These are phyloP conservation scores for Triplophysa dalaica DNA, from an alignment of 2,113 vertebrate species.

Conservation along the genomic window DNA sequence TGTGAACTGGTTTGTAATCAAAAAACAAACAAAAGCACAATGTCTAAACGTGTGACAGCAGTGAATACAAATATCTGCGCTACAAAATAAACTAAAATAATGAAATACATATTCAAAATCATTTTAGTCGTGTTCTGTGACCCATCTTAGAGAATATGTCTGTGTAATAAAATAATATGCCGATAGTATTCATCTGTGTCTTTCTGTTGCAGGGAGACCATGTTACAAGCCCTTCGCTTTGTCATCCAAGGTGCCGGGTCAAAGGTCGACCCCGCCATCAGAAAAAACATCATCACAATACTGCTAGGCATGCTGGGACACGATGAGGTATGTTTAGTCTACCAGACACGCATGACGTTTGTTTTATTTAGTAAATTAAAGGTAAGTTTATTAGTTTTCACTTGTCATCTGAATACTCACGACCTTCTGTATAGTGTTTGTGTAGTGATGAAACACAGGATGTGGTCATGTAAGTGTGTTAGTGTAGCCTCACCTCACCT, in stretches of 20 bases:
- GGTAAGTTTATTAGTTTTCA: background rate
- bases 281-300: slow-evolving; percentile 85
- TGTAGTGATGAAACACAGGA: slow-evolving; percentile 62
- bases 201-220: slow-evolving; percentile 84
- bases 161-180: background rate
- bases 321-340: slow-evolving; percentile 83
- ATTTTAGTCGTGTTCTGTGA: too few species aligned
- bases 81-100: too few species aligned
- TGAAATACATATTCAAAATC: too few species aligned
- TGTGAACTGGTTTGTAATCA: too few species aligned
- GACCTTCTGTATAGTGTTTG: slow-evolving; percentile 22
- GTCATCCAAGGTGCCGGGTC: slow-evolving; percentile 93
- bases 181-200: background rate
- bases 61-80: too few species aligned
- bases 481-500: background rate
- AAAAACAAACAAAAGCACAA: too few species aligned
- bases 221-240: slow-evolving; percentile 94
- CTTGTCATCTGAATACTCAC: too few species aligned
- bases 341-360: too few species aligned
- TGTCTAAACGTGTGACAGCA: too few species aligned
- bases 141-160: too few species aligned
- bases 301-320: slow-evolving; percentile 96
- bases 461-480: slow-evolving; percentile 60
- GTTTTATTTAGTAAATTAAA: too few species aligned
- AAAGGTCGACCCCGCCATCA: slow-evolving; percentile 88